Conservation (phyloP, 2,797 vertebrate genomes). For the Artibeus jamaicensis region DNA sequence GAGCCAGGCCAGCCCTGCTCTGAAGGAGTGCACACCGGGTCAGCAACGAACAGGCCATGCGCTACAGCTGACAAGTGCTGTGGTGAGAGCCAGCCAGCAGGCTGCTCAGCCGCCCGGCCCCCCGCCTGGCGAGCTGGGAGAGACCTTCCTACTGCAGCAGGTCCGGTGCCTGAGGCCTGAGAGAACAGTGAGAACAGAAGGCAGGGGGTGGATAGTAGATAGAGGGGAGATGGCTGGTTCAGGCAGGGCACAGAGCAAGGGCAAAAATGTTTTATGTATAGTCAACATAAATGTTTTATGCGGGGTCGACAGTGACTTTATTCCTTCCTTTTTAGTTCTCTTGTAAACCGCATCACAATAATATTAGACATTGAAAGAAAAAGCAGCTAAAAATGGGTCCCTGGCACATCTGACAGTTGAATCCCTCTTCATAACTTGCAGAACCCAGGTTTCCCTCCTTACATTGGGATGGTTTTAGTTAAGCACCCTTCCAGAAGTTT, state of each 20-base stretch:
- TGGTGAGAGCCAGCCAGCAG: neutral
- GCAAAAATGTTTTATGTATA: too few relatives aligned
- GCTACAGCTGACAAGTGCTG: accelerated
- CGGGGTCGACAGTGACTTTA: neutral
- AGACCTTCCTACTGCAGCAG: neutral
- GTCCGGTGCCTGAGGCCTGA: neutral
- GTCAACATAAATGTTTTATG: too few relatives aligned
- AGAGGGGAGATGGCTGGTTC: neutral
- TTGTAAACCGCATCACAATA: neutral
- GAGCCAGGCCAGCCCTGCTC: neutral
- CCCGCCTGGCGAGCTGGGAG: neutral
- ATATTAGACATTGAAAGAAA: neutral
- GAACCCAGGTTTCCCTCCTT: neutral
- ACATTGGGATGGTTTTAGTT: neutral
- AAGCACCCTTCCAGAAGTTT: neutral
- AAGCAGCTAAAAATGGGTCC: neutral
- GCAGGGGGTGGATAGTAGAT: accelerated
- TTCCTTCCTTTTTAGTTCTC: neutral
- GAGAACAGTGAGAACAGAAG: neutral
- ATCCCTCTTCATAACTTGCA: neutral
- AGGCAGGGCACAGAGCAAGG: neutral
- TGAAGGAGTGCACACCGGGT: accelerated
- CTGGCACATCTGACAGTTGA: neutral
- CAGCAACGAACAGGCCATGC: neutral
- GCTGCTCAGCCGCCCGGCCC: accelerated